Evolutionary conservation across 2,888 invertebrate species (phyloP), one percentile per base, ranked within the genome.

Genomic region (Mythimna impura): DNA sequence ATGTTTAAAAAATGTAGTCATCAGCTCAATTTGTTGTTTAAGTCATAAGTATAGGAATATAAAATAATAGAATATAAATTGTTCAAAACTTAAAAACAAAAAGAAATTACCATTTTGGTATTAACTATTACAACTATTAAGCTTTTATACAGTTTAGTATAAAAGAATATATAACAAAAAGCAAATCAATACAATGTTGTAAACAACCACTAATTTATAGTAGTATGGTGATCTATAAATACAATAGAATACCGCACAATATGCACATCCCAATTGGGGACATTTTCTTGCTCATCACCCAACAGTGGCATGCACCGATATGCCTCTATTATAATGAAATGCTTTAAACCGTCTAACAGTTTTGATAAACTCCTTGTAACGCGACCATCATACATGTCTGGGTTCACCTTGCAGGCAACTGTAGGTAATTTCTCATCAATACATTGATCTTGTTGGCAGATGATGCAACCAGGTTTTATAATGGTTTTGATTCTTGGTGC

Each of bases 241-340:
- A 93, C 89, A 64, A 95, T 82, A 66, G 91, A 86, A 80, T 91
- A 95, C 63, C 88, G 91, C 5, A 92, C 93, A 81, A 94, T 90
- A 86, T 95, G 95, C 5, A 93, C 87, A 12, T 93, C 90, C 95
- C 95, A 95, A 73, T 91, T 86, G 0, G 94, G 94, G 12, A 91
- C 90, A 71, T 86, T 88, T 6, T 90, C 86, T 25, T 88, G 85
- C 74, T 95, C 95, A 85, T 92, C 91, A 0, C 95, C 95, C 50
- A 95, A 75, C 1, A 95, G 82, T 0, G 95, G 95, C 95, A 95
- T 95, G 84, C 95, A 94, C 75, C 93, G 88, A 79, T 95, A 95
- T 1, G 87, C 81, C 80, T 95, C 95, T 30, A 93, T 80, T 20
- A 95, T 87, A 4, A 90, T 88, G 71, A 94, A 91, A 9, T 92